Percentiles rank a stretch among this genome's conserved stretches.
These are phyloP conservation scores for Styela clava DNA, from an alignment of 23 tunicate species.

Conservation along the genomic window DNA sequence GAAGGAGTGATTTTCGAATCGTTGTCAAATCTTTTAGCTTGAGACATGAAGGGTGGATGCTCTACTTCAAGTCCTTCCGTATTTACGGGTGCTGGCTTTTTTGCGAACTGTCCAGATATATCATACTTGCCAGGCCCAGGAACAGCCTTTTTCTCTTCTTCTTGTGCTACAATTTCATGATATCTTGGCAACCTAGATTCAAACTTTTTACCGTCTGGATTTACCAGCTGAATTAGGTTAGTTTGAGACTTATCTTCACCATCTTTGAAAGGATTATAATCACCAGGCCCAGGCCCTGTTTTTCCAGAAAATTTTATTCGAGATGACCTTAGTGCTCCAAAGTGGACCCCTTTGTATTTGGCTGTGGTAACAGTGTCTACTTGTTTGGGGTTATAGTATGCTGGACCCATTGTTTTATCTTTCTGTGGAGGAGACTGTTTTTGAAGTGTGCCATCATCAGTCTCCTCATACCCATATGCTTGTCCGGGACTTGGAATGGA, in stretches of 20 bases:
- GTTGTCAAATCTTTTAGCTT: constrained; percentile 65
- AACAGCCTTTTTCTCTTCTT: constrained; percentile 72
- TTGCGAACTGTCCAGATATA: constrained; percentile 65
- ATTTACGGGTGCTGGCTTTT: constrained; percentile 75
- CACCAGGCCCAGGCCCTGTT: constrained; percentile 53
- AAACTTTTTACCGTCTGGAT: constrained; percentile 87
- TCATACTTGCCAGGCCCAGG: constrained; percentile 95
- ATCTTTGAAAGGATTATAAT: constrained; percentile 57
- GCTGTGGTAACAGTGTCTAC: constrained; percentile 43
- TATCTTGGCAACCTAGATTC: constrained; percentile 88
- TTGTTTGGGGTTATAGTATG: constrained; percentile 57
- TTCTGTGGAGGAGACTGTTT: constrained; percentile 86
- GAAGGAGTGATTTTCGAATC: constrained; percentile 57
- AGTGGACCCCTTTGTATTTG: constrained; percentile 90
- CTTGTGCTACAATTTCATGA: constrained; percentile 81
- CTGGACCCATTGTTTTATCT: constrained; percentile 83
- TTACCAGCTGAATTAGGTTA: constrained; percentile 51
- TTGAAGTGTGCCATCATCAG: constrained; percentile 71
- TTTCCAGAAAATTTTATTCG: constrained; percentile 68
- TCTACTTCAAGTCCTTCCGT: constrained; percentile 90
- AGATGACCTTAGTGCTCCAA: constrained; percentile 52
- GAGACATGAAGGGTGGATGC: constrained; percentile 88
- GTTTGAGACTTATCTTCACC: constrained; percentile 29
- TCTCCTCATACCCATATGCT: constrained; percentile 94
- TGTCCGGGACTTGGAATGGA: constrained; percentile 96